Base-by-base conservation (phyloP, 2,113 vertebrate genomes). In the Semnopithecus entellus region DNA sequence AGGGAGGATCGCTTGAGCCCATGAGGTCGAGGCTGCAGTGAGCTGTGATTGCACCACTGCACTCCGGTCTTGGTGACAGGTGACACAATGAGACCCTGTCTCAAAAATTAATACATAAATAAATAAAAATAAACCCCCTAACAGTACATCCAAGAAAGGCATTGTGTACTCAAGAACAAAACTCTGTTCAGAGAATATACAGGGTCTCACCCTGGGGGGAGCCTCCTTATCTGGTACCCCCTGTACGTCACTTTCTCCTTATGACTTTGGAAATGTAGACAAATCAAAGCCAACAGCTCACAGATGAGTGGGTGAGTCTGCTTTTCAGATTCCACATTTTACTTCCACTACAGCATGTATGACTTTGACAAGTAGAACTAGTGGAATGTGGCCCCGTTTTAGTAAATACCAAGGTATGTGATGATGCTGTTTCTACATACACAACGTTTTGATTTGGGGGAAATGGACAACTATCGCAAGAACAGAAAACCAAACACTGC, bases 331-430 rank as follows among this genome's bases (percentile, higher is more conserved):
- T 43, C 16, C 61, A 38, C 2, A 25, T 73, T 45, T 38, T 35
- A 48, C 9, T 30, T n/a, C 0, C 0, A 12, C 35, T 32, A 12
- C 11, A 38, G 45, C 9, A 8, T 13, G 8, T n/a, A 18, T 16
- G 48, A 43, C 0, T 27, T 50, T 82, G 48, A 88, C 0, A 50
- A 61, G 45, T 82, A 55, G 86, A 83, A n/a, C 27, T 2, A 27
- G 38, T 40, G 68, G 52, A 73, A 79, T 50, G 4, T 40, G 9
- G 25, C 10, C 59, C 32, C 22, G 18, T 59, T 92, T 95, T 87
- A 32, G 17, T 35, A 66, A 78, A 70, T 7, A 57, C 1, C 22
- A 40, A 72, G 2, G 11, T 57, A 8, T 32, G 16, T 8, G 16
- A 35, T 6, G 16, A 8, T n/a, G 14, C 59, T 52, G 6, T 43